These are phyloP conservation scores for Microplitis deprimator DNA, from an alignment of 2,888 invertebrate genomes.

Conservation along the genomic window DNA sequence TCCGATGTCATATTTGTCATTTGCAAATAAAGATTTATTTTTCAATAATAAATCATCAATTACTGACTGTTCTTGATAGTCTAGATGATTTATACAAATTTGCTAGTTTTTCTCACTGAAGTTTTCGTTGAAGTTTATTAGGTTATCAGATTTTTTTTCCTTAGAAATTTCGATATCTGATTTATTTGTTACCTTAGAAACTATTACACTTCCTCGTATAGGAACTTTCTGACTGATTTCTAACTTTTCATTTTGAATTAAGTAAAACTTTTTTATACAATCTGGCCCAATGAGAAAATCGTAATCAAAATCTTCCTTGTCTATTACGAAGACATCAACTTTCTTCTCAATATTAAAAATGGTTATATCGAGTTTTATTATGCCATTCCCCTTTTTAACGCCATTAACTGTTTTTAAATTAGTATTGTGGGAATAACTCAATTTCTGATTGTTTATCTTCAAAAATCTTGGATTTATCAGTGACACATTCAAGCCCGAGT, in stretches of 20 bases:
- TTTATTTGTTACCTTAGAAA: constrained; percentile 4
- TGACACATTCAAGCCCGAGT: constrained; percentile 51
- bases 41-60: constrained; percentile 48
- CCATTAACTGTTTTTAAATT: constrained; percentile 52
- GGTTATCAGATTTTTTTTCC: background rate
- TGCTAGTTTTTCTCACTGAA: constrained; percentile 33
- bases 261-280: constrained; percentile 54
- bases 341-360: constrained; percentile 50
- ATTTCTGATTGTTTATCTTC: constrained; percentile 40
- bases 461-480: constrained; percentile 51
- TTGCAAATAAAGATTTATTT: constrained; percentile 51
- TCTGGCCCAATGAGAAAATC: constrained; percentile 56
- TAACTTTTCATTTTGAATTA: constrained; percentile 54
- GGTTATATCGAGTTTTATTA: constrained; percentile 49
- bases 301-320: constrained; percentile 54
- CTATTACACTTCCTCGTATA: constrained; percentile 12
- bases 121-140: constrained; percentile 36
- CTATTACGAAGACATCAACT: constrained; percentile 49
- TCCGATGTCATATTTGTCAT: constrained; percentile 50
- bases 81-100: constrained; percentile 35
- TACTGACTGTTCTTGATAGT: constrained; percentile 30
- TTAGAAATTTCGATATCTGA: background rate
- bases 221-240: constrained; percentile 35
- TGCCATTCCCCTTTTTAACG: constrained; percentile 47
- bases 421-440: constrained; percentile 24